Evolutionary conservation across 2,113 vertebrate species (phyloP), one percentile per base, ranked within the genome.

Genomic region (Eleginops maclovinus): DNA sequence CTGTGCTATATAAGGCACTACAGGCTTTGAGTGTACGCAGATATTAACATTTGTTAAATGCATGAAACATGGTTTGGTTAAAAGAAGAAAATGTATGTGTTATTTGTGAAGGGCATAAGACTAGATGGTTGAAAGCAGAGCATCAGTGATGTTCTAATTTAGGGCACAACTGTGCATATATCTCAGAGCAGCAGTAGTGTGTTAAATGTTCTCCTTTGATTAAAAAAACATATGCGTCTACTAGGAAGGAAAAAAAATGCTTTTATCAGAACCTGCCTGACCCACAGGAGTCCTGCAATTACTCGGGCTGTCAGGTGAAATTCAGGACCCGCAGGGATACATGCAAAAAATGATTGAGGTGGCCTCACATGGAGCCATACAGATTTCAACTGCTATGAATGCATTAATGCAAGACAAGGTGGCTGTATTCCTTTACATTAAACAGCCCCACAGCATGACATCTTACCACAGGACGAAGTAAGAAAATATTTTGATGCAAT

Each of bases 401-500:
- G 44, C 14, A 36, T 22, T 36, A 72, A 46, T 47, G 53, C 36
- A 21, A 15, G 26, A 53, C 28, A 28, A 74, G 64, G 28, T 9
- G 4, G 19, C n/a, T 13, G n/a, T 3, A n/a, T 17, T 16, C n/a
- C 46, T 19, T 31, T 22, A 72, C 31, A 87, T n/a, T 62, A 19
- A 72, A 65, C 31, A 36, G 31, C 31, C 31, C 31, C 31, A 36
- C 31, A 36, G 31, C 31, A 36, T 36, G 31, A 36, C 31, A 36
- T 36, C 7, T 36, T 8, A 8, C 31, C 31, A 36, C 5, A 36
- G 9, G 31, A 36, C 8, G 31, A 8, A 36, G 7, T 36, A 36
- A 36, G 31, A 36, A 77, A 66, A 66, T 51, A 56, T 79, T 90
- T 72, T 85, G 58, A 84, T 76, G 77, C 87, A 83, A 83, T 90